These are phyloP conservation scores for Ligdia adustata DNA, from an alignment of 2,888 invertebrate species.

Conservation along the genomic window DNA sequence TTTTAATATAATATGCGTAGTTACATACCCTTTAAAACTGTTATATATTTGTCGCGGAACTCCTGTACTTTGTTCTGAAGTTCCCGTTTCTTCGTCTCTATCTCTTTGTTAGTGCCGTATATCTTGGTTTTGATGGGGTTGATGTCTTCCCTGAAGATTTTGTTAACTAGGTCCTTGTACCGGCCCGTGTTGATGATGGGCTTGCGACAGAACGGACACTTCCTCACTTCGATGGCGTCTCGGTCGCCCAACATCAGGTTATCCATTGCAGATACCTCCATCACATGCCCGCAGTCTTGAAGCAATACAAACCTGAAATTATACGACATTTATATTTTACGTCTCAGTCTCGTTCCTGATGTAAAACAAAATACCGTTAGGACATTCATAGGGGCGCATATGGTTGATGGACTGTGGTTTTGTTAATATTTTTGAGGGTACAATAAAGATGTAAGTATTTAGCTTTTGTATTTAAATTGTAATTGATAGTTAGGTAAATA, in stretches of 20 bases:
- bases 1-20: too few species aligned
- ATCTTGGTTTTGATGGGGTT: constrained; percentile 66
- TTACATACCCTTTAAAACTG: constrained; percentile 31
- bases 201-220: constrained; percentile 85
- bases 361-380: too few species aligned
- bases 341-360: too few species aligned
- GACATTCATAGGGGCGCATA: too few species aligned
- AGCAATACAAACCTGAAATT: constrained; percentile 75
- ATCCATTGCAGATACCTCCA: constrained; percentile 76
- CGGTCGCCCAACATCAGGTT: constrained; percentile 59
- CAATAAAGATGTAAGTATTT: too few species aligned
- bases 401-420: too few species aligned
- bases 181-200: constrained; percentile 82
- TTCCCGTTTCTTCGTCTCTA: constrained; percentile 40
- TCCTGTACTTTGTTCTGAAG: constrained; percentile 29
- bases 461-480: too few species aligned
- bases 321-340: background rate
- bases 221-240: constrained; percentile 56
- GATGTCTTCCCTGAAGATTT: constrained; percentile 62
- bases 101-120: constrained; percentile 58
- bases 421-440: too few species aligned
- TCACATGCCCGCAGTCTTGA: constrained; percentile 78
- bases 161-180: constrained; percentile 80
- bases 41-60: constrained; percentile 26
- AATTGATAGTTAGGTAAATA: too few species aligned